phyloP scores from a whole-genome alignment of 2,113 vertebrate genomes.

The Cichladusa arquata region DNA sequence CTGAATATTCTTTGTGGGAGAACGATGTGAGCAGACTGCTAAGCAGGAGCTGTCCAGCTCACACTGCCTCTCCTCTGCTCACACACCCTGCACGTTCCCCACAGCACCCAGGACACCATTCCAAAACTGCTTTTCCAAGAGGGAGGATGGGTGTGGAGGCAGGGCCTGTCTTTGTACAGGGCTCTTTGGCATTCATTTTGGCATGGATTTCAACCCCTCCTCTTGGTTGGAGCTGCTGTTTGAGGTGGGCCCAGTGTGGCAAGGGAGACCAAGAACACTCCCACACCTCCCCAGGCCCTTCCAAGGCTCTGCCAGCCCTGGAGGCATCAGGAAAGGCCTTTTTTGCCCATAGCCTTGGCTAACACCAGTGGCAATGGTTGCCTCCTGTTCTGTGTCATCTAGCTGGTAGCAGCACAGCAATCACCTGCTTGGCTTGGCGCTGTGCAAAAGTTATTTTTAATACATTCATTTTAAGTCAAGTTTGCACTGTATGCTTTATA shows the following conservation, averaged over 20 bases:
- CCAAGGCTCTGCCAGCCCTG: neutral
- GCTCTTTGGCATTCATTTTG: rapidly evolving
- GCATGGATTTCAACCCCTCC: rapidly evolving
- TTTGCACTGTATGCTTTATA: neutral
- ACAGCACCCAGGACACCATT: neutral
- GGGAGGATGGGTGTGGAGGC: neutral
- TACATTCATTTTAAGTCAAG: neutral
- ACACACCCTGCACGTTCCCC: rapidly evolving
- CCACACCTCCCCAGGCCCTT: rapidly evolving
- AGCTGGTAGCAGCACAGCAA: neutral
- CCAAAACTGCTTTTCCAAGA: neutral
- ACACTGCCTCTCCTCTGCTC: neutral
- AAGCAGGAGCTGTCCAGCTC: conserved; percentile 40
- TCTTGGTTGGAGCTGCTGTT: neutral
- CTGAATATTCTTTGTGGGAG: conserved; percentile 69
- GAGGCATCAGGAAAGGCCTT: neutral
- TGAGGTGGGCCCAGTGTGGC: neutral
- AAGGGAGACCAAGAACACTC: neutral
- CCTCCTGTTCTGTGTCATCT: neutral
- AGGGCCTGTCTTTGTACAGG: neutral
- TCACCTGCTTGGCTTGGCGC: neutral
- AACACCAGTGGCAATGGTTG: neutral
- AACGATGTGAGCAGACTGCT: conserved; percentile 71
- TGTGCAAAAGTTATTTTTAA: neutral
- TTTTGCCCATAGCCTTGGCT: neutral